phyloP scores from a whole-genome alignment of 2,888 invertebrate genomes.

The Tachystola acroxantha region DNA sequence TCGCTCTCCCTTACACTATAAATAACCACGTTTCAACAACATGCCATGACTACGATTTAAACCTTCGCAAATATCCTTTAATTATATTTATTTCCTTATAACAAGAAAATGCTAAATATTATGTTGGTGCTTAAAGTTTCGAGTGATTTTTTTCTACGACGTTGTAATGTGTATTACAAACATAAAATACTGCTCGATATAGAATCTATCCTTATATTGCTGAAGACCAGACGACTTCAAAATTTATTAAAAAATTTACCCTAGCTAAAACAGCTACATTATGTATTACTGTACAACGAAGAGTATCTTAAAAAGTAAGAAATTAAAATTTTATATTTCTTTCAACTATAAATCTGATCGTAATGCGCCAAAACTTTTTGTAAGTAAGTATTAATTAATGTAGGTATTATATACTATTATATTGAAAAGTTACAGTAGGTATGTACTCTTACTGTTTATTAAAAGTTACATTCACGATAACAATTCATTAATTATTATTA shows the following conservation, averaged over 20 bases:
- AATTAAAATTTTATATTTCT: constrained; percentile 38
- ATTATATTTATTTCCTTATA: constrained; percentile 37
- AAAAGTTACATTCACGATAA: constrained; percentile 76
- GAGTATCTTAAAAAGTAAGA: constrained; percentile 54
- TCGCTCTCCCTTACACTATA: constrained; percentile 15
- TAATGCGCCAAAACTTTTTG: constrained; percentile 51
- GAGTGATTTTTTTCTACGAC: constrained; percentile 45
- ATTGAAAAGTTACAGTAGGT: constrained; percentile 46
- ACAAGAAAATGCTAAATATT: constrained; percentile 53
- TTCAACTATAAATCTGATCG: constrained; percentile 51
- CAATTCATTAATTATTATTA: constrained; percentile 66
- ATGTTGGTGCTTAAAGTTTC: constrained; percentile 65
- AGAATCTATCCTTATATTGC: constrained; percentile 56
- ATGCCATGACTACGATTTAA: constrained; percentile 24
- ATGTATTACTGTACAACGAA: constrained; percentile 72
- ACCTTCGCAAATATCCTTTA: constrained; percentile 20
- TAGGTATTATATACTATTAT: constrained; percentile 36
- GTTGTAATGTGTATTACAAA: constrained; percentile 44
- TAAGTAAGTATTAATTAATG: constrained; percentile 21
- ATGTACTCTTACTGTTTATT: constrained; percentile 59
- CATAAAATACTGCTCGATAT: constrained; percentile 53
- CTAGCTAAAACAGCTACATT: constrained; percentile 75
- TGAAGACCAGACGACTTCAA: constrained; percentile 57
- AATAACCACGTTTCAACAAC: constrained; percentile 21
- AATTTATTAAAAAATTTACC: constrained; percentile 72